Conservation (phyloP, 2,888 invertebrate species). For the Drosophila borborema region DNA sequence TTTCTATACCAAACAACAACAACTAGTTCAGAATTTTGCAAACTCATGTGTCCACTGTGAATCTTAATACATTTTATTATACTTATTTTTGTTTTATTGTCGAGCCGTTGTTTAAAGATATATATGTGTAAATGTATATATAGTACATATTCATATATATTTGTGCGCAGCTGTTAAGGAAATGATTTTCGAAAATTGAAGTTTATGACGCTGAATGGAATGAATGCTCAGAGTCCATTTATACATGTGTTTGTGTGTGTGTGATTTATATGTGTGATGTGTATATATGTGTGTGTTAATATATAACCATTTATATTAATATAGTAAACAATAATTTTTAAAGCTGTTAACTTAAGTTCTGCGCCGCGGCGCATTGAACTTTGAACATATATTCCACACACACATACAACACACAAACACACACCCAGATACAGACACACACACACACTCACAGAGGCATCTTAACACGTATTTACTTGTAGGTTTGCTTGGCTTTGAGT, state of each 20-base stretch:
- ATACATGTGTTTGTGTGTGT: background rate
- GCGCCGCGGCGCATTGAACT: conserved; percentile 65
- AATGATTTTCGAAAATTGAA: conserved; percentile 84
- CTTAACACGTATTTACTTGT: conserved; percentile 67
- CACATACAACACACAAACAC: conserved; percentile 9
- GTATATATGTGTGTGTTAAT: conserved; percentile 49
- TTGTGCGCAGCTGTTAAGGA: conserved; percentile 83
- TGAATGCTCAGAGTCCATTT: conserved; percentile 37
- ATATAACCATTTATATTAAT: conserved; percentile 74
- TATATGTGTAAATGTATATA: conserved; percentile 1
- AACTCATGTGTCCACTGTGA: conserved; percentile 59
- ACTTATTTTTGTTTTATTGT: conserved; percentile 36
- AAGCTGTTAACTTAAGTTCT: conserved; percentile 72
- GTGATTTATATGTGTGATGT: conserved; percentile 23
- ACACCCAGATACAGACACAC: background rate
- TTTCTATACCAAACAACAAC: background rate
- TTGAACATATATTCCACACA: conserved; percentile 39
- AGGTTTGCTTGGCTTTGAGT: conserved; percentile 60
- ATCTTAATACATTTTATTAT: conserved; percentile 70
- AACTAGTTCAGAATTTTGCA: conserved; percentile 38
- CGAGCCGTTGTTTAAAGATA: conserved; percentile 4
- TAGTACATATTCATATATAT: conserved; percentile 47
- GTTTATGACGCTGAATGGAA: conserved; percentile 84
- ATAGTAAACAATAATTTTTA: conserved; percentile 72
- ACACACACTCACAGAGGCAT: conserved; percentile 25